Percentiles rank a stretch among this genome's conserved stretches.
Evolutionary conservation across 2,113 vertebrate genomes (phyloP).

Genomic region (Perca schrenkii): DNA sequence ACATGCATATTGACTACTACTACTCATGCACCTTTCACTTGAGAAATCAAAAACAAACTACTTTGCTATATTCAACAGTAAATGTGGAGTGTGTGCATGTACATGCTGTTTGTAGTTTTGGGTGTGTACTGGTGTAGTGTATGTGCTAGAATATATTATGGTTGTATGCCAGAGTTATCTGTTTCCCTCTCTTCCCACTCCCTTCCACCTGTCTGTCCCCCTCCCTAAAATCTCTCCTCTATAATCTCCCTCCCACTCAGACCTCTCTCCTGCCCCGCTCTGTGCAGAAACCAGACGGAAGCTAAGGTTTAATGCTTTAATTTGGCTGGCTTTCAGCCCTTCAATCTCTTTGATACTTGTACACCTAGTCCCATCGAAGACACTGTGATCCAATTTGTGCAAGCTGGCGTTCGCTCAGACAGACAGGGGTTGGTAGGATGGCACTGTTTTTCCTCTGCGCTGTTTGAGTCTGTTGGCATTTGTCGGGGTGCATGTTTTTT

Average conservation of each 20-base stretch:
- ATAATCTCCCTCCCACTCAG: slow-evolving; percentile 62
- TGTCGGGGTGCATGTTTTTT: slow-evolving; percentile 41
- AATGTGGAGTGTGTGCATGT: slow-evolving; percentile 3
- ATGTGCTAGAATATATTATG: not conserved
- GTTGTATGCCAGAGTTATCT: slow-evolving; percentile 6
- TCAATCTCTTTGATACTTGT: slow-evolving; percentile 83
- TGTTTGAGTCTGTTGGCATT: slow-evolving; percentile 47
- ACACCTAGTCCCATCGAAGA: slow-evolving; percentile 81
- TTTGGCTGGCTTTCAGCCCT: slow-evolving; percentile 81
- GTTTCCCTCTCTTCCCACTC: slow-evolving; percentile 48
- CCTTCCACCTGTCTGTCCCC: slow-evolving; percentile 54
- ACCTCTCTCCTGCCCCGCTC: slow-evolving; percentile 43
- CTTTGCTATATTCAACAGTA: slow-evolving; percentile 8
- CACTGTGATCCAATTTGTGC: slow-evolving; percentile 83
- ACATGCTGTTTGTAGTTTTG: not conserved
- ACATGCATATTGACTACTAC: slow-evolving; percentile 6
- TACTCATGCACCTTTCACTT: not conserved
- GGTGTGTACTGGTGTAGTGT: not conserved
- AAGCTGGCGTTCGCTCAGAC: slow-evolving; percentile 73
- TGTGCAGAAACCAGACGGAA: slow-evolving; percentile 74
- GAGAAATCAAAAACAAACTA: slow-evolving; percentile 24
- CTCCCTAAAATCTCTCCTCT: slow-evolving; percentile 51
- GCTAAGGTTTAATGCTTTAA: slow-evolving; percentile 83
- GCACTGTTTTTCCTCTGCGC: slow-evolving; percentile 36
- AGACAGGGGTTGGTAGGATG: slow-evolving; percentile 41